phyloP scores from a whole-genome alignment of 2,797 vertebrate species.

The Amniataba percoides region DNA sequence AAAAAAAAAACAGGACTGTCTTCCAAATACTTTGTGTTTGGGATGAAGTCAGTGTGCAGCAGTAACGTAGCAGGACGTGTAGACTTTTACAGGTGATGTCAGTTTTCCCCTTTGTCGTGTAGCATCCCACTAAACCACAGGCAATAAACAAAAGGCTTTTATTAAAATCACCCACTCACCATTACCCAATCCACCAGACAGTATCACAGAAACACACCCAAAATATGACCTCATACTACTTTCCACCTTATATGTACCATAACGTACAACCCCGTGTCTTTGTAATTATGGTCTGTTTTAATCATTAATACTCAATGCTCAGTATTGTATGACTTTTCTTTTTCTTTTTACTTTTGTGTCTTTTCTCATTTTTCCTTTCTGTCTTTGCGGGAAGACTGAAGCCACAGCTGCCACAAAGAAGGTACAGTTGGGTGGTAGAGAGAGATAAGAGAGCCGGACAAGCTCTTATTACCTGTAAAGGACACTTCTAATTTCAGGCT shows the following conservation, averaged over 20 bases:
- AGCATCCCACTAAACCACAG: conserved; percentile 37
- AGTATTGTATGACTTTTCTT: conserved; percentile 10
- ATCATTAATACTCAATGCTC: not conserved
- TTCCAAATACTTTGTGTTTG: not conserved
- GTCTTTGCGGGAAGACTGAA: conserved; percentile 71
- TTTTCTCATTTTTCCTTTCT: conserved; percentile 36
- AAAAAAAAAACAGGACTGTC: not conserved
- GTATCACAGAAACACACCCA: conserved; percentile 27
- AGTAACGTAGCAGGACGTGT: not conserved
- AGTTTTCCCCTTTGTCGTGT: not conserved
- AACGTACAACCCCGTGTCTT: not conserved
- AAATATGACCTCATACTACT: conserved; percentile 13
- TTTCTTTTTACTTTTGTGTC: conserved; percentile 42
- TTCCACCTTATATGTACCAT: conserved; percentile 17
- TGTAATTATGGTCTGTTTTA: not conserved
- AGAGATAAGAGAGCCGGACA: conserved; percentile 16
- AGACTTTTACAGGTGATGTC: conserved; percentile 7
- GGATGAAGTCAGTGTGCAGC: conserved; percentile 2
- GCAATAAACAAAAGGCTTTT: conserved; percentile 54
- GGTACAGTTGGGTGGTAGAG: conserved; percentile 66
- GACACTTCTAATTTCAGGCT: conserved; percentile 37
- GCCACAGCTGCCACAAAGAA: conserved; percentile 69
- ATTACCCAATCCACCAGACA: conserved; percentile 44
- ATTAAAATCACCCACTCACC: conserved; percentile 60
- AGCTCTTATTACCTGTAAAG: conserved; percentile 18